phyloP scores from a whole-genome alignment of 2,113 vertebrate genomes.

The Rhinolophus ferrumequinum region DNA sequence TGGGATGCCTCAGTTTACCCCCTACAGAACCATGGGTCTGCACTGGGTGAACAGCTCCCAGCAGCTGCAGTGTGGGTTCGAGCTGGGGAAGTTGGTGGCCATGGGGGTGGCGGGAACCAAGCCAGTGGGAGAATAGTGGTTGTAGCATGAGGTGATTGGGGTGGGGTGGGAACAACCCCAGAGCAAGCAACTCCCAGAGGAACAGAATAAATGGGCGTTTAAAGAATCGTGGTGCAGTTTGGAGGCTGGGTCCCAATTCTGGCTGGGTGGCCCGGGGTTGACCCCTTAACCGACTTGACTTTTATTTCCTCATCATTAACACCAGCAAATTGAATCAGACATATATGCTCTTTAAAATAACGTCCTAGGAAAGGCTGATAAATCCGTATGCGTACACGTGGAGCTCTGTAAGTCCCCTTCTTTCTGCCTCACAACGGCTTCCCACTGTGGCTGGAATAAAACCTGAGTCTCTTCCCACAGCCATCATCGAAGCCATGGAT shows the following conservation, averaged over 20 bases:
- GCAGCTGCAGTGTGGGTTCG: not conserved
- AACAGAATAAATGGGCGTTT: not conserved
- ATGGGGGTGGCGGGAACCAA: not conserved
- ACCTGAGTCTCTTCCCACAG: not conserved
- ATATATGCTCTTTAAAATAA: not conserved
- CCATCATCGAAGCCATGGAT: too few relatives aligned
- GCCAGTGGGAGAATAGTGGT: not conserved
- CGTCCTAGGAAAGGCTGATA: not conserved
- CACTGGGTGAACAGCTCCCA: not conserved
- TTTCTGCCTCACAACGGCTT: not conserved
- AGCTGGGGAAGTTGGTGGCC: not conserved
- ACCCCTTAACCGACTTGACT: not conserved
- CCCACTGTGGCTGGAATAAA: not conserved
- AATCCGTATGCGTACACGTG: not conserved
- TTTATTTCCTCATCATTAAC: not conserved
- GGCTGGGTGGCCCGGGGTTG: not conserved
- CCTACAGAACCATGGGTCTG: not conserved
- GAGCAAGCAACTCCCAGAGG: not conserved
- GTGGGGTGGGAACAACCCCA: too few relatives aligned
- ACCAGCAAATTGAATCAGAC: not conserved
- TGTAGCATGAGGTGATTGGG: not conserved
- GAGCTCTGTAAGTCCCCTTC: not conserved
- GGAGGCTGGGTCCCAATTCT: not conserved
- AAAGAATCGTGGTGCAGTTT: not conserved
- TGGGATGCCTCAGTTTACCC: not conserved